Evolutionary conservation across 2,113 vertebrate genomes (phyloP), one percentile per base, ranked within the genome.

Genomic region (Tachysurus vachellii): DNA sequence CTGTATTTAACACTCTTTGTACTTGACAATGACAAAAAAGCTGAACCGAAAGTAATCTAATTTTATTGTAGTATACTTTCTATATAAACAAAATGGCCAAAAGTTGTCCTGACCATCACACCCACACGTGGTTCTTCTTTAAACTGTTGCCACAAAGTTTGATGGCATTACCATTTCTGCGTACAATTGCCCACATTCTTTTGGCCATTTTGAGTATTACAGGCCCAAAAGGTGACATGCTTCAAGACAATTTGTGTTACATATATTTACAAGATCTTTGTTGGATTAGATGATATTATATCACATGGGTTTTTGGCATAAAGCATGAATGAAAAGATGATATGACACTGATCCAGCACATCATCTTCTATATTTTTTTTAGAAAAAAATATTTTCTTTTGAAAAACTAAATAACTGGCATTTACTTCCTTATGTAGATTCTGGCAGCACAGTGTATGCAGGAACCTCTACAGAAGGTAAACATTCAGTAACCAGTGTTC

Each of bases 391-490:
- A 17, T 57, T 80, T 36, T 1, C 1, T 11, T 36, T 80, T 57
- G 28, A 16, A 57, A 3, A 28, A 57, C 9, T 12, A 21, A 61
- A 23, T 42, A 80, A 61, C 26, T 59, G n/a, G 9, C 2, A 70
- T 71, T 84, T 36, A 26, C 17, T 17, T 73, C 3, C 28, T 26
- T 54, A 9, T 73, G 17, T 57, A 54, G 66, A 84, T 71, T 54
- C 82, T 31, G 82, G 53, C 28, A 73, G 66, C 53, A 84, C 53
- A 56, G 64, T 57, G 28, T 84, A 42, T 56, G 82, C 53, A 31
- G 82, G 66, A 84, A 56, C 66, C 47, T 62, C 82, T 36, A 42
- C 82, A 71, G 53, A 73, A 84, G 82, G 82, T 84, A 84, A 84
- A 66, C 21, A n/a, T n/a, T 36, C 26, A 64, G 26, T 47, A 36